phyloP scores from a whole-genome alignment of 2,888 invertebrate genomes.

The Stenolophus ochropezus region DNA sequence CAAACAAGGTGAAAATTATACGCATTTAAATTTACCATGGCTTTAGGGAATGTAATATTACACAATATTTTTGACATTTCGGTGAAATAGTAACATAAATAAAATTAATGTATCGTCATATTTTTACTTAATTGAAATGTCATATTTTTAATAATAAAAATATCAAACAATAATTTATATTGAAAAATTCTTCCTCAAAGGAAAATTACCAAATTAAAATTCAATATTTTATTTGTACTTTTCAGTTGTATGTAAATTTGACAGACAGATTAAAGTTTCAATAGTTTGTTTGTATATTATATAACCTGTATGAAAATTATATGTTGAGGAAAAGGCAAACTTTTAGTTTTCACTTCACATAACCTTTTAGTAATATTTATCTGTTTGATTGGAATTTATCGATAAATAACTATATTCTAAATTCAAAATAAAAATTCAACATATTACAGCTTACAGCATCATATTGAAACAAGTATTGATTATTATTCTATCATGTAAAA shows the following conservation, averaged over 20 bases:
- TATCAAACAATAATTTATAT: not conserved
- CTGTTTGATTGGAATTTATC: not conserved
- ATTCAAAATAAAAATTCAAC: not conserved
- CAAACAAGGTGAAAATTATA: not conserved
- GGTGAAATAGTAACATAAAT: not conserved
- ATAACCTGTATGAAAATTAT: not conserved
- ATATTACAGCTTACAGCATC: not conserved
- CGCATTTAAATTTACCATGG: not conserved
- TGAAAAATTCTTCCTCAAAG: not conserved
- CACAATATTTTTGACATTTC: not conserved
- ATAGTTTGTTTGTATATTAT: not conserved
- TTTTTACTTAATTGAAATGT: not conserved
- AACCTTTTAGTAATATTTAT: not conserved
- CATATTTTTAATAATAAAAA: not conserved
- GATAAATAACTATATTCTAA: not conserved
- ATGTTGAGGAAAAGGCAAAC: not conserved
- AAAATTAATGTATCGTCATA: too few relatives aligned
- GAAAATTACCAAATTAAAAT: not conserved
- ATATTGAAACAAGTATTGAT: constrained; percentile 7
- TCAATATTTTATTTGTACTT: not conserved
- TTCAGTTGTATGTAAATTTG: too few relatives aligned
- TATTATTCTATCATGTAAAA: not conserved
- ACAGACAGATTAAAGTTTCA: not conserved
- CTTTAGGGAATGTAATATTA: not conserved
- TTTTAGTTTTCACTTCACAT: not conserved